Base-by-base conservation (phyloP, 35 echinoderm and acorn worm species). In the Chiridota heheva region DNA sequence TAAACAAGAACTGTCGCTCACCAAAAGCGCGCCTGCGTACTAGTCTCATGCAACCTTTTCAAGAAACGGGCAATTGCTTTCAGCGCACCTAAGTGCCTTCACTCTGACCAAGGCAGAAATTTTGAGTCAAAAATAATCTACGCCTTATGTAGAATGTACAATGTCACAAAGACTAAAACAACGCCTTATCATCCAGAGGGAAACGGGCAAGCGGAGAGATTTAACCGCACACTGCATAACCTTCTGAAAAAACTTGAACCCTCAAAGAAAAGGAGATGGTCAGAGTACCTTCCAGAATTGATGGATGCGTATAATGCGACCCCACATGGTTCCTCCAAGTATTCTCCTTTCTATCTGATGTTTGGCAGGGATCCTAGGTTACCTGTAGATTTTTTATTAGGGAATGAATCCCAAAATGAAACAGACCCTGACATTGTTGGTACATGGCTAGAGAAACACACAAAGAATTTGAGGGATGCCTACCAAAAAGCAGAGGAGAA, bases 231-330 rank as follows among this genome's bases (percentile, higher is more conserved):
- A n/a, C n/a, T n/a, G n/a, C n/a, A n/a, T n/a, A n/a, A n/a, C n/a
- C n/a, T n/a, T n/a, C n/a, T n/a, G 3, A 39, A 63, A 57, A 61
- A 76, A 26, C 30, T 89, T 20, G 45, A 61, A 7, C 60, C 41
- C 5, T 25, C 18, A 0, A 28, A 88, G 32, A 79, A 70, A 44
- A 27, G 64, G 22, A 44, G 36, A 30, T 87, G 85, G 85, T 69
- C 85, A 12, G 75, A 80, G 33, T 38, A 70, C 31, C 43, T 88
- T 10, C 45, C 77, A 18, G 65, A 89, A 53, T 32, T 89, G 28
- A 13, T 89, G 24, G 46, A 72, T 82, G 65, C 78, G 1, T 89
- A 82, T 41, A 89, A 89, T 61, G 34, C 65, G 1, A 58, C 86
- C 0, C 30, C 22, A 39, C 76, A 89, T 53, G 42, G 45, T 16